Evolutionary conservation across 1,140 invertebrate species (phyloP).

Genomic region (Nasonia longicornis): DNA sequence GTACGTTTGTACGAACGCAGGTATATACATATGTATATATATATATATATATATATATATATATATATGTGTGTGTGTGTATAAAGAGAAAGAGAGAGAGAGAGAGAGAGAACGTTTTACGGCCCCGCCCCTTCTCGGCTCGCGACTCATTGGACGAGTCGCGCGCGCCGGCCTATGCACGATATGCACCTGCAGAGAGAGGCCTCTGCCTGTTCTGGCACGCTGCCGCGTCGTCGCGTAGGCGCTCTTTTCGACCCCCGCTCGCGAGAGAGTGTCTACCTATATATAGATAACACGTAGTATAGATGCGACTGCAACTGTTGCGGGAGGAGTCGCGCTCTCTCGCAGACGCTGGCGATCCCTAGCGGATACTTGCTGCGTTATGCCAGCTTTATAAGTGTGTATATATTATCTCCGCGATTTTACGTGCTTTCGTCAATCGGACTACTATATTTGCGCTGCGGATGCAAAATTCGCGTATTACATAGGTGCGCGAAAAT

Average conservation of each 20-base stretch:
- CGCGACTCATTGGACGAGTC: conserved; percentile 21
- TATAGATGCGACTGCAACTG: background rate
- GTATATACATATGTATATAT: background rate
- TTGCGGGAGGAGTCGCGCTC: background rate
- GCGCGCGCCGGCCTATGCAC: conserved; percentile 2
- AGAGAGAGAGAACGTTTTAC: background rate
- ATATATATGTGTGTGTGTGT: no score
- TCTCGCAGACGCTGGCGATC: background rate
- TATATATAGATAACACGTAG: background rate
- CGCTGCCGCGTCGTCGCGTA: conserved; percentile 66
- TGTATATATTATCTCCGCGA: no score
- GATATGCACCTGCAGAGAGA: conserved; percentile 43
- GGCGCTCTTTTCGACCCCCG: conserved; percentile 17
- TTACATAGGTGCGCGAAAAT: conserved; percentile 23
- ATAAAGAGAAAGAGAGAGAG: no score
- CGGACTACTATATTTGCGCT: no score
- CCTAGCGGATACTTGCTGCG: background rate
- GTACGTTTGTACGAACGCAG: background rate
- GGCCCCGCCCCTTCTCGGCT: conserved; percentile 48
- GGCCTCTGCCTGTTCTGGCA: conserved; percentile 55
- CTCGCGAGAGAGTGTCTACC: no score
- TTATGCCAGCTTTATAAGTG: no score
- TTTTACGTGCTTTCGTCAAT: no score
- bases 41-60: background rate
- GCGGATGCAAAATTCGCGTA: background rate